These are phyloP conservation scores for Diadema setosum DNA, from an alignment of 35 echinoderm and acorn worm species.

Conservation along the genomic window DNA sequence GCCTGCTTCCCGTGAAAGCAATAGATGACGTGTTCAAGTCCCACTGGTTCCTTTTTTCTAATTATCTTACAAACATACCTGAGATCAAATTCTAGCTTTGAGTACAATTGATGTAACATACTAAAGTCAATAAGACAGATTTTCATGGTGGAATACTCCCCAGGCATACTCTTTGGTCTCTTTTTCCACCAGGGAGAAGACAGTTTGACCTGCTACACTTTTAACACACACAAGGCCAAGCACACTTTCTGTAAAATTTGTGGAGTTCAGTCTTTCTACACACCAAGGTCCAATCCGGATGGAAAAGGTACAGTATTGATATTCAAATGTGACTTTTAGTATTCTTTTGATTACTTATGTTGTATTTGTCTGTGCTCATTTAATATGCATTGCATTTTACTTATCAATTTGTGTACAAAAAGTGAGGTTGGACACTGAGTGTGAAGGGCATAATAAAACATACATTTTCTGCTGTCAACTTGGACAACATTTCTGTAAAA, in stretches of 20 bases:
- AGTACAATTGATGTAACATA: too few species aligned
- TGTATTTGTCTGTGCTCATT: neutral
- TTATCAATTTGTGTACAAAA: neutral
- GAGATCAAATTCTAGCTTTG: too few species aligned
- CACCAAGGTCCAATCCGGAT: conserved; percentile 89
- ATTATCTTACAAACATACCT: too few species aligned
- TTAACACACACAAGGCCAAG: conserved; percentile 73
- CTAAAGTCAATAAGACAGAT: too few species aligned
- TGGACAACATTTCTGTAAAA: neutral
- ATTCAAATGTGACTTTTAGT: neutral
- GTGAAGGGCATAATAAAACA: neutral
- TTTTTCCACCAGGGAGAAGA: conserved; percentile 80
- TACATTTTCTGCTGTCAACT: neutral
- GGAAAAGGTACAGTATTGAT: conserved; percentile 56
- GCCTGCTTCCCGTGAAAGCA: too few species aligned
- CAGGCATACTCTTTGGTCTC: neutral
- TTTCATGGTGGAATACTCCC: too few species aligned
- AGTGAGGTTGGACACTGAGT: neutral
- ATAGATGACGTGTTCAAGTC: too few species aligned
- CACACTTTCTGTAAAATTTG: conserved; percentile 97
- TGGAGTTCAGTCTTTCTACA: conserved; percentile 97
- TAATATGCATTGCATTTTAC: neutral
- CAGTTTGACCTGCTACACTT: conserved; percentile 78
- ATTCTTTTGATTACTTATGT: neutral
- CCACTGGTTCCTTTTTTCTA: too few species aligned